phyloP scores from a whole-genome alignment of 2,113 vertebrate species.

The Vimba vimba region DNA sequence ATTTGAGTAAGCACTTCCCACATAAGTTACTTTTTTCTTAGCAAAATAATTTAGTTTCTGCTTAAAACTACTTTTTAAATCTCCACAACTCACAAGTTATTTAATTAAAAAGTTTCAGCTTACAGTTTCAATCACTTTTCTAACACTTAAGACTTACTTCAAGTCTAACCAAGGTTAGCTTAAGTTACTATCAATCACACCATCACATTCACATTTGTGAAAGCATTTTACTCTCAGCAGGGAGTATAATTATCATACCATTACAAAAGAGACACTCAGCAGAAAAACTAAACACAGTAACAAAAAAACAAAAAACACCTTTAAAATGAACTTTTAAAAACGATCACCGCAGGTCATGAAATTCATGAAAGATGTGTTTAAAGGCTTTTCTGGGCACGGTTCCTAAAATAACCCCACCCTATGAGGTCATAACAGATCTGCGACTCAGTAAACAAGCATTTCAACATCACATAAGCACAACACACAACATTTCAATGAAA shows the following conservation, averaged over 20 bases:
- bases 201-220: constrained; percentile 9
- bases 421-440: constrained; percentile 1
- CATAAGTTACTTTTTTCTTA: neutral
- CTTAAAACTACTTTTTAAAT: too few species aligned
- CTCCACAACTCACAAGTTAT: too few species aligned
- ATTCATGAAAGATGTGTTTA: neutral
- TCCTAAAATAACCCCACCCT: neutral
- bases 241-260: constrained; percentile 8
- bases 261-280: constrained; percentile 17
- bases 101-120: too few species aligned
- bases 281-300: constrained; percentile 3
- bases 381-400: constrained; percentile 7
- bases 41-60: neutral
- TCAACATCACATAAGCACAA: neutral
- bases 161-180: neutral
- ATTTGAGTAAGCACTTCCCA: neutral
- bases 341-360: constrained; percentile 20
- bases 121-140: too few species aligned
- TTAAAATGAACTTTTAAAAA: constrained; percentile 1
- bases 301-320: neutral
- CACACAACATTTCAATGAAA: neutral
- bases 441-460: constrained; percentile 1
- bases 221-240: constrained; percentile 14
- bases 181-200: neutral
- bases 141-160: neutral